These are phyloP conservation scores for Actias luna DNA, from an alignment of 2,888 invertebrate genomes.

Conservation along the genomic window DNA sequence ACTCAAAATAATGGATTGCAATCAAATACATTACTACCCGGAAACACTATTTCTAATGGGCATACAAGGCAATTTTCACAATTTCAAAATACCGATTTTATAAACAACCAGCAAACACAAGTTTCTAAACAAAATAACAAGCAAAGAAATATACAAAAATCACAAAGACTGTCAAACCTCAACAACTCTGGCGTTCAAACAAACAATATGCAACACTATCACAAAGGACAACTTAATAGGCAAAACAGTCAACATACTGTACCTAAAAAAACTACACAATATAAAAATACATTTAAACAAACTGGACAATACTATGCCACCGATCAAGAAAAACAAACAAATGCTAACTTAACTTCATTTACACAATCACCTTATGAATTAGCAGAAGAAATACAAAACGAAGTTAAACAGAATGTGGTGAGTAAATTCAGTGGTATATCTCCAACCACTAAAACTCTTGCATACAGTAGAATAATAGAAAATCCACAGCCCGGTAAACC, in stretches of 20 bases:
- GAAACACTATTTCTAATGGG: constrained; percentile 43
- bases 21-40: constrained; percentile 36
- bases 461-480: constrained; percentile 60
- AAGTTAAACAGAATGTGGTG: constrained; percentile 68
- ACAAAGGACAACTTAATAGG: constrained; percentile 39
- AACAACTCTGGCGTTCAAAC: constrained; percentile 30
- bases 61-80: constrained; percentile 44
- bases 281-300: constrained; percentile 2
- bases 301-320: constrained; percentile 40
- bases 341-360: constrained; percentile 46
- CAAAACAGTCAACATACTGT: constrained; percentile 46
- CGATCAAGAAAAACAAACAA: constrained; percentile 50
- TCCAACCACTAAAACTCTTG: constrained; percentile 63
- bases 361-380: constrained; percentile 44
- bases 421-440: constrained; percentile 53
- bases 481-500: constrained; percentile 58
- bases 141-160: constrained; percentile 33
- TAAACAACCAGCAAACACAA: constrained; percentile 35
- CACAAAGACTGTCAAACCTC: constrained; percentile 28
- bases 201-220: constrained; percentile 38
- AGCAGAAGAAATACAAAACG: constrained; percentile 43
- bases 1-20: constrained; percentile 38
- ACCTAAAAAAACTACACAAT: constrained; percentile 33
- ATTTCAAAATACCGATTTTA: constrained; percentile 26
- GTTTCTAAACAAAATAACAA: constrained; percentile 22